Evolutionary conservation across 2,113 vertebrate species (phyloP).

Genomic region (Corythornis vintsioides): DNA sequence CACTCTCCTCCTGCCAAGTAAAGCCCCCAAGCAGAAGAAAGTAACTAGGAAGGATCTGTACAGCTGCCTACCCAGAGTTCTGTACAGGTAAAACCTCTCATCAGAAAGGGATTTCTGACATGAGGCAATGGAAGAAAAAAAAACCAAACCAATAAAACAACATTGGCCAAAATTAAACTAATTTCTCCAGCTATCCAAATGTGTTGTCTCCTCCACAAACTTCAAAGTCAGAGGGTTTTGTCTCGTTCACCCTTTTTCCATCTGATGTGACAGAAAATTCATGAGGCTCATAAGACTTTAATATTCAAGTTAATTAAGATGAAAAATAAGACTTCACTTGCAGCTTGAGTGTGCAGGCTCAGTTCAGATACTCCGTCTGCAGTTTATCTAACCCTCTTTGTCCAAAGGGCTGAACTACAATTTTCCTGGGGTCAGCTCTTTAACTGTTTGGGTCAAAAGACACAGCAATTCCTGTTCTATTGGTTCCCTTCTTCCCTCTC

Average conservation of each 20-base stretch:
- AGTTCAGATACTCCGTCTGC: background rate
- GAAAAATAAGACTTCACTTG: background rate
- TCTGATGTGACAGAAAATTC: background rate
- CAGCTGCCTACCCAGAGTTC: background rate
- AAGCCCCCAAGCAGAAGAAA: background rate
- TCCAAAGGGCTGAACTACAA: background rate
- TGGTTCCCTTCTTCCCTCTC: background rate
- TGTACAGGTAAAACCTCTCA: accelerated
- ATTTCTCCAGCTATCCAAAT: background rate
- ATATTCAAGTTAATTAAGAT: background rate
- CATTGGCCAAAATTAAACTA: background rate
- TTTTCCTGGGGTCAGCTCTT: background rate
- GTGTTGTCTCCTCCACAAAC: background rate
- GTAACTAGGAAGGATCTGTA: background rate
- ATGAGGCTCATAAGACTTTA: background rate
- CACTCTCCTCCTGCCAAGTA: background rate
- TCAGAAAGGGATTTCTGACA: background rate
- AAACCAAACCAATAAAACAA: background rate
- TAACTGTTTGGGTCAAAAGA: background rate
- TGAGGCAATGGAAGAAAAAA: background rate
- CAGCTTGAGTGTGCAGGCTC: background rate
- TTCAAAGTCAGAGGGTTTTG: background rate
- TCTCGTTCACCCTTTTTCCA: background rate
- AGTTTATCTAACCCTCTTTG: background rate
- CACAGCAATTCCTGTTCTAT: background rate